Conservation (phyloP, 2,888 invertebrate species). For the Syrista parreyssii region DNA sequence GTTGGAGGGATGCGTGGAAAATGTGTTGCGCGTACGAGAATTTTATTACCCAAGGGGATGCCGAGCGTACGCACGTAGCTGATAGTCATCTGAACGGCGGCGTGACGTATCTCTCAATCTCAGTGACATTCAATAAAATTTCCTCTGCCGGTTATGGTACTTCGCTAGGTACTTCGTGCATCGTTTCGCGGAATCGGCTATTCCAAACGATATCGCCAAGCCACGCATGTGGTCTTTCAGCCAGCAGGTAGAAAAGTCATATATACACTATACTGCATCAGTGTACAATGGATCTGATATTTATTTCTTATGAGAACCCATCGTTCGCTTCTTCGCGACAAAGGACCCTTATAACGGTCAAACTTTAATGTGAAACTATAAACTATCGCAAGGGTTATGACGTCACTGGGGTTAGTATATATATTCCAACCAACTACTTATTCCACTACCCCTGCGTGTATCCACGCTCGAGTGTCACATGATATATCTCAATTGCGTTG, state of each 20-base stretch:
- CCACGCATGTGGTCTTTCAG: not conserved
- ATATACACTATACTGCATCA: not conserved
- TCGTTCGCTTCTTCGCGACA: not conserved
- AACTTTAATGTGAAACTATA: not conserved
- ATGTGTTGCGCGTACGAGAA: conserved; percentile 31
- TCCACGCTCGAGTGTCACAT: not conserved
- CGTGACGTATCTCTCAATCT: not conserved
- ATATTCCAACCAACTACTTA: not conserved
- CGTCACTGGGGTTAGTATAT: not conserved
- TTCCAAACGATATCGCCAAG: not conserved
- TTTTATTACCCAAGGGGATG: conserved; percentile 44
- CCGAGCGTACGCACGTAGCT: conserved; percentile 17
- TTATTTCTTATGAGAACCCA: not conserved
- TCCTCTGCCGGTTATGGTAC: not conserved
- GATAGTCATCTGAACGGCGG: conserved; percentile 2
- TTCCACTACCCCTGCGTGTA: not conserved
- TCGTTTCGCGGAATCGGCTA: not conserved
- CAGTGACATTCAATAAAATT: not conserved
- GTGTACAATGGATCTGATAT: not conserved
- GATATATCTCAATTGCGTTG: conserved; percentile 24
- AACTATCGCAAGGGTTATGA: not conserved
- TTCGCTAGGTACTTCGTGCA: not conserved
- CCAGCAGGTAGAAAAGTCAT: not conserved
- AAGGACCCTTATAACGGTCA: not conserved
- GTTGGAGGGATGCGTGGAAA: conserved; percentile 17